Evolutionary conservation across 1,140 invertebrate species (phyloP).

Genomic region (Heliconius melpomene): DNA sequence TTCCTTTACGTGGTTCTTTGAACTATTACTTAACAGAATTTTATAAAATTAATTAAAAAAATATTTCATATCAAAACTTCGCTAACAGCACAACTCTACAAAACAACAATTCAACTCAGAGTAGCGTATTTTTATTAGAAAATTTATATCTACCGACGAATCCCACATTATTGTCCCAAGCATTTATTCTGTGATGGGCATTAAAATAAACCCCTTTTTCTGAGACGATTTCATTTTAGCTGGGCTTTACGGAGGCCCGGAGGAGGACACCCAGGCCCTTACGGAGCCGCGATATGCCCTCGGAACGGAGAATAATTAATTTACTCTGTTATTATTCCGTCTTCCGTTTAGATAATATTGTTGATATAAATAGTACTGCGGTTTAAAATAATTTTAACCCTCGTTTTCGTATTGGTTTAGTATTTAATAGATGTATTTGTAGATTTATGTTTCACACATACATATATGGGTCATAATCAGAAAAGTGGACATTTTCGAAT

Average conservation of each 20-base stretch:
- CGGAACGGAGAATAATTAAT: constrained; percentile 74
- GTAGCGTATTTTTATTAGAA: constrained; percentile 74
- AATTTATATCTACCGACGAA: constrained; percentile 77
- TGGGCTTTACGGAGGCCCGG: no score
- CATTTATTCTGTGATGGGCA: constrained; percentile 80
- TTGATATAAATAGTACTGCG: constrained; percentile 16
- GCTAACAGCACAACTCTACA: constrained; percentile 29
- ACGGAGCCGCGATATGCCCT: constrained; percentile 60
- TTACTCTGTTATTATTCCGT: constrained; percentile 73
- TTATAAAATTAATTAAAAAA: no score
- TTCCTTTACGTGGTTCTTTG: no score
- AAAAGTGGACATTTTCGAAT: no score
- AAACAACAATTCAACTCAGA: constrained; percentile 45
- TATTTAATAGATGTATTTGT: background rate
- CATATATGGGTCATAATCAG: no score
- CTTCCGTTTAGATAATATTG: constrained; percentile 62
- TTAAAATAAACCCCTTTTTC: constrained; percentile 81
- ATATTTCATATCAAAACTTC: no score
- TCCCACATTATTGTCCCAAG: constrained; percentile 79
- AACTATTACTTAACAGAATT: no score
- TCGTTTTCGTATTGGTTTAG: background rate
- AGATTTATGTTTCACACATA: background rate
- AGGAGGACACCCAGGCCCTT: constrained; percentile 74
- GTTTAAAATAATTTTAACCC: background rate
- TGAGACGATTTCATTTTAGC: constrained; percentile 79